A percentile compares a stretch with the other conserved stretches of the same genome.
These are phyloP conservation scores for Echeneis naucrates DNA, from an alignment of 2,797 vertebrate genomes.

Conservation along the genomic window DNA sequence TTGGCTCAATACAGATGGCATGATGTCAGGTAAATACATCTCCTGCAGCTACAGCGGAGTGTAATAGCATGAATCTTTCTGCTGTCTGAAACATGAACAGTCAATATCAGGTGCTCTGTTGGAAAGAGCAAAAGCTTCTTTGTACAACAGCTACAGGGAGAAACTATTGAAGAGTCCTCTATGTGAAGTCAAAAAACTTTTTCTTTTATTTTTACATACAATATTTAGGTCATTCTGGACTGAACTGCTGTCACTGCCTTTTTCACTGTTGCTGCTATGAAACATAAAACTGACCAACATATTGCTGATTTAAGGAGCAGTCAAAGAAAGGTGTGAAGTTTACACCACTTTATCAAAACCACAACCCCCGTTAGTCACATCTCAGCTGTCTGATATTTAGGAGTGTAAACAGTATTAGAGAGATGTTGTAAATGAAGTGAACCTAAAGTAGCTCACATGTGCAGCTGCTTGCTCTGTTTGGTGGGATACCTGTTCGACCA, in stretches of 20 bases:
- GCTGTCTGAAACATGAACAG: constrained; percentile 55
- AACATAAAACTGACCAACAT: not conserved
- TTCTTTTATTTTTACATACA: constrained; percentile 8
- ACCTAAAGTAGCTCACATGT: constrained; percentile 13
- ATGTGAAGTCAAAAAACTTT: not conserved
- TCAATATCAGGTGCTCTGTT: constrained; percentile 46
- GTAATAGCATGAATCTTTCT: constrained; percentile 55
- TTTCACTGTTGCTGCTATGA: not conserved
- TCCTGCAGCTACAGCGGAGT: constrained; percentile 31
- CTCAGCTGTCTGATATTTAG: constrained; percentile 10
- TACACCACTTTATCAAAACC: constrained; percentile 1
- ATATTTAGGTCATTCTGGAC: not conserved
- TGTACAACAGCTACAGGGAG: constrained; percentile 2
- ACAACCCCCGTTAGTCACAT: not conserved
- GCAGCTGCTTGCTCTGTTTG: not conserved
- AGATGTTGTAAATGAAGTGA: not conserved
- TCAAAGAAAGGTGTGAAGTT: constrained; percentile 2
- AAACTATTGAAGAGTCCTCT: not conserved
- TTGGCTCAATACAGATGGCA: constrained; percentile 18
- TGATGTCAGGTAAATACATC: constrained; percentile 40
- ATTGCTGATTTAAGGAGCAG: not conserved
- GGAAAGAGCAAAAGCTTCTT: constrained; percentile 41
- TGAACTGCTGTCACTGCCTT: not conserved
- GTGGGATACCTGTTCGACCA: not conserved
- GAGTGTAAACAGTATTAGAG: not conserved